Percentiles rank a stretch among this genome's conserved stretches.
Conservation (phyloP, 1,140 invertebrate species). For the Leucophenga varia region DNA sequence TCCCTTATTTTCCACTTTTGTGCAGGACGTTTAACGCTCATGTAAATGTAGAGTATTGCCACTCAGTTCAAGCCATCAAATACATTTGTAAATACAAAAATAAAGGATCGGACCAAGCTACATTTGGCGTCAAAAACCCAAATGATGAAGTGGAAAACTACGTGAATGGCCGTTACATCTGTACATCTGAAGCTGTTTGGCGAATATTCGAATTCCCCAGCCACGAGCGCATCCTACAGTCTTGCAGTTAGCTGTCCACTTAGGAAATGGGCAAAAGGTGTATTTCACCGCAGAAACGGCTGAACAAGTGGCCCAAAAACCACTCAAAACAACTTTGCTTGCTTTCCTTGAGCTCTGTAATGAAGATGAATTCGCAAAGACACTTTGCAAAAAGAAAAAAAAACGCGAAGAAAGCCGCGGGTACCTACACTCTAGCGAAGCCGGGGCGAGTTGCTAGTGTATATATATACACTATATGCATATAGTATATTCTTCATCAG, state of each 20-base stretch:
- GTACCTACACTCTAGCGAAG: too few species aligned
- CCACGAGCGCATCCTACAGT: neutral
- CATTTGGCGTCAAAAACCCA: neutral
- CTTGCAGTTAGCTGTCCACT: neutral
- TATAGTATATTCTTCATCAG: too few species aligned
- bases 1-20: neutral
- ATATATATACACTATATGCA: too few species aligned
- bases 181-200: neutral
- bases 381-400: too few species aligned
- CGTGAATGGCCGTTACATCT: neutral
- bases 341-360: neutral
- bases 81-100: slow-evolving; percentile 57
- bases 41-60: slow-evolving; percentile 46
- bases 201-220: neutral
- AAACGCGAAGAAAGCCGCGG: too few species aligned
- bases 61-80: slow-evolving; percentile 48
- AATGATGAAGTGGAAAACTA: neutral
- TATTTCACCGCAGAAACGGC: neutral
- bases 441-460: too few species aligned
- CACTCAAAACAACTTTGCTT: neutral
- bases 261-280: neutral
- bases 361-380: neutral
- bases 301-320: neutral
- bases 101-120: slow-evolving; percentile 41
- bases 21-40: slow-evolving; percentile 12